Evolutionary conservation across 1,140 invertebrate genomes (phyloP), one percentile per base, ranked within the genome.

Genomic region (Apis mellifera): DNA sequence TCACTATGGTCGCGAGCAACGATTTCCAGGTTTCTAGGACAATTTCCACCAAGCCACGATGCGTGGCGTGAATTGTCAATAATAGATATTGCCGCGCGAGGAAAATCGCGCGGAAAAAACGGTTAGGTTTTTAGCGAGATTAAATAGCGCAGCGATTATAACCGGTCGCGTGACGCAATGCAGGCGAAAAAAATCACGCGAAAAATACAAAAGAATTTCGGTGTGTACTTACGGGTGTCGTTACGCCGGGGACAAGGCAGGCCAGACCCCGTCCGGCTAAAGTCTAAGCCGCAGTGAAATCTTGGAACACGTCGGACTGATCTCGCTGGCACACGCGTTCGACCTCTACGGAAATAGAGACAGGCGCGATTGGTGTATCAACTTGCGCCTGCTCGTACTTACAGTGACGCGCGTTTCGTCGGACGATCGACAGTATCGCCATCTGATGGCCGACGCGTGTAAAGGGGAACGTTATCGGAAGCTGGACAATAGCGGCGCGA

Each of bases 241-340:
- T n/a, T 42, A 82, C 59, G 62, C 70, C 88, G 69, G 71, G 71
- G 77, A 88, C 81, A 80, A 81, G 70, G 9, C 78, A 75, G 81
- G 60, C 89, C 64, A 86, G 84, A 90, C 88, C 87, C 83, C 85
- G 89, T 90, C 88, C 88, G 89, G 83, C 87, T 88, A 83, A 89
- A 90, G 90, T 85, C 89, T 86, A 89, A 90, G 86, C 87, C 89
- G 79, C 85, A 90, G 87, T 90, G 85, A 88, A 88, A 79, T 82
- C 64, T 69, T 70, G 21, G 55, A 59, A 50, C 57, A 70, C 26
- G 81, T 79, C 77, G 82, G 48, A 74, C 68, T 82, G 54, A 66
- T 83, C 80, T 77, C 71, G 66, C 87, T 70, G 77, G 85, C 89
- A 89, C 89, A 89, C 86, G 88, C 86, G 83, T 82, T 86, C 88